Evolutionary conservation across 2,113 vertebrate species (phyloP).

Genomic region (Dendrocopos noguchii): DNA sequence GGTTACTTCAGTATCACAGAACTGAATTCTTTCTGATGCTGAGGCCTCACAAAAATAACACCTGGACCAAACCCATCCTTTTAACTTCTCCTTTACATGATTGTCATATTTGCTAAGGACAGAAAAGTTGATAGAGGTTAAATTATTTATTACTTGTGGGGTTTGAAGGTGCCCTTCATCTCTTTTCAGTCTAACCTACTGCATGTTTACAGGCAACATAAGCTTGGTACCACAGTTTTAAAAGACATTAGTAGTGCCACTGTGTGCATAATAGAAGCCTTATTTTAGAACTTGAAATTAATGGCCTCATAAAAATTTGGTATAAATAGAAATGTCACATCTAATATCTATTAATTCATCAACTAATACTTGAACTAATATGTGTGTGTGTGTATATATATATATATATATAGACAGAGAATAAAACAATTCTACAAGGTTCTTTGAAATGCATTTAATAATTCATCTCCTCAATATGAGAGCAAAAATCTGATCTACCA

Average conservation of each 20-base stretch:
- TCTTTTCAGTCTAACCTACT: not conserved
- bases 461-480: not conserved
- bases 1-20: not conserved
- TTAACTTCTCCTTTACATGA: not conserved
- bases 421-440: not conserved
- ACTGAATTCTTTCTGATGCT: not conserved
- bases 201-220: not conserved
- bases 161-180: not conserved
- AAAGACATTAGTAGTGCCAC: not conserved
- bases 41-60: not conserved
- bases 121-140: not conserved
- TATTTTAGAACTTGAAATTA: not conserved
- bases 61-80: not conserved
- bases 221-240: not conserved
- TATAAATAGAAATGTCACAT: not conserved
- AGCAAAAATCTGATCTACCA: not conserved
- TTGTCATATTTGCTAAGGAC: not conserved
- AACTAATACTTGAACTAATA: not conserved
- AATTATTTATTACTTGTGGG: not conserved
- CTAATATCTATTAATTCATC: not conserved
- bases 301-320: not conserved
- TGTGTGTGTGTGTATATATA: not conserved
- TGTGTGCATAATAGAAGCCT: not conserved
- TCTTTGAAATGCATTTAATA: not conserved
- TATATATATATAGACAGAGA: not conserved